Conservation (phyloP, 2,797 vertebrate species). For the Macrochelys suwanniensis region DNA sequence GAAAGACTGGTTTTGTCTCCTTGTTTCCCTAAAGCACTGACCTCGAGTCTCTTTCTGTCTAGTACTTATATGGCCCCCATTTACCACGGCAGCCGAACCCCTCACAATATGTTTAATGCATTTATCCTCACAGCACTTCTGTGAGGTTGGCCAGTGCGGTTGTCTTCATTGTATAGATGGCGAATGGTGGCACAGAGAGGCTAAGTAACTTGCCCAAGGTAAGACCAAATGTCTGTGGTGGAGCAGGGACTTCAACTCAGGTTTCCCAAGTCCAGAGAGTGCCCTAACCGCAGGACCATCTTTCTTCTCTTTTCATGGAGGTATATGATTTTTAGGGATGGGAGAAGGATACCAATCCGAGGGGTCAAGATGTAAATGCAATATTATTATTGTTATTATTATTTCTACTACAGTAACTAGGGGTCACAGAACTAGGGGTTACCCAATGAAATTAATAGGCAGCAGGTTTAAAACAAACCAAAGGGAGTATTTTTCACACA, state of each 20-base stretch:
- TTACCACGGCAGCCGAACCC: background rate
- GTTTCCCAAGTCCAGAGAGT: background rate
- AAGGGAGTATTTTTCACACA: too few relatives aligned
- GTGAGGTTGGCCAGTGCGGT: background rate
- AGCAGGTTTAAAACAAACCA: too few relatives aligned
- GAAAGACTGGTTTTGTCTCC: background rate
- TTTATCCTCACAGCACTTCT: background rate
- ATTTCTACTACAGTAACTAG: background rate
- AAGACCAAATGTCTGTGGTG: background rate
- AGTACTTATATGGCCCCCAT: background rate
- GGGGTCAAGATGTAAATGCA: background rate
- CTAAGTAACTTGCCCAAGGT: background rate
- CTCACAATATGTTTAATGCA: background rate
- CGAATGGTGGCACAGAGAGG: background rate
- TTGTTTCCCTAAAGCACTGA: slow-evolving; percentile 26
- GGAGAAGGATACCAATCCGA: background rate
- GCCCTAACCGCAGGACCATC: background rate
- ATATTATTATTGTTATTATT: background rate
- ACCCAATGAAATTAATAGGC: too few relatives aligned
- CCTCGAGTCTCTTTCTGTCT: background rate
- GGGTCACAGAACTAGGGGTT: background rate
- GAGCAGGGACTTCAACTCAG: background rate
- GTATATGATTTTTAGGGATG: background rate
- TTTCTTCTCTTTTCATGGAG: background rate
- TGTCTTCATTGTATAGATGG: background rate